Percentiles rank a stretch among this genome's conserved stretches.
Conservation (phyloP, 64 coral and sea anemone species). For the Pocillopora damicornis region DNA sequence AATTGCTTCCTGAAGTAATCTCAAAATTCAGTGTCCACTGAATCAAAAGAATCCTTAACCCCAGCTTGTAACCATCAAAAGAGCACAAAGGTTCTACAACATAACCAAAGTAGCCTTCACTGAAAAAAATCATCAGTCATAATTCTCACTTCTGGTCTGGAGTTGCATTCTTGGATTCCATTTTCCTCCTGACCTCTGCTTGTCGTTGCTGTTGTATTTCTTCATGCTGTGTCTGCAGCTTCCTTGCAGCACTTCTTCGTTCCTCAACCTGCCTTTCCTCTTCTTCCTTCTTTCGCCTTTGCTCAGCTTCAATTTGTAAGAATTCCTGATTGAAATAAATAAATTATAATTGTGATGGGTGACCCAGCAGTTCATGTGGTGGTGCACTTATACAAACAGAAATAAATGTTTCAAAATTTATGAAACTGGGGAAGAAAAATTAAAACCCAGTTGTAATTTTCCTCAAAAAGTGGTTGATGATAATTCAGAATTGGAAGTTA, state of each 20-base stretch:
- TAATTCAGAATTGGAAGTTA: too few relatives aligned
- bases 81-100: background rate
- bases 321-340: conserved; percentile 44
- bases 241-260: conserved; percentile 53
- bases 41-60: too few relatives aligned
- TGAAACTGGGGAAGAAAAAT: too few relatives aligned
- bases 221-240: conserved; percentile 56
- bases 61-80: background rate
- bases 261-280: conserved; percentile 51
- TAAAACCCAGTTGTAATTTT: too few relatives aligned
- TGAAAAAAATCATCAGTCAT: background rate
- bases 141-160: conserved; percentile 42
- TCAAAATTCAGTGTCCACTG: too few relatives aligned
- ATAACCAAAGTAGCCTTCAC: background rate
- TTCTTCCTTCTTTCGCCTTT: conserved; percentile 56
- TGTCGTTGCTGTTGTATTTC: conserved; percentile 48
- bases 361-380: too few relatives aligned
- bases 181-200: conserved; percentile 43
- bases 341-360: background rate
- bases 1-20: too few relatives aligned
- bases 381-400: too few relatives aligned
- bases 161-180: conserved; percentile 32
- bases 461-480: too few relatives aligned
- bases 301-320: conserved; percentile 59
- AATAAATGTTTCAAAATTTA: too few relatives aligned